phyloP scores from a whole-genome alignment of 2,888 invertebrate species.

The Pristionchus fissidentatus region DNA sequence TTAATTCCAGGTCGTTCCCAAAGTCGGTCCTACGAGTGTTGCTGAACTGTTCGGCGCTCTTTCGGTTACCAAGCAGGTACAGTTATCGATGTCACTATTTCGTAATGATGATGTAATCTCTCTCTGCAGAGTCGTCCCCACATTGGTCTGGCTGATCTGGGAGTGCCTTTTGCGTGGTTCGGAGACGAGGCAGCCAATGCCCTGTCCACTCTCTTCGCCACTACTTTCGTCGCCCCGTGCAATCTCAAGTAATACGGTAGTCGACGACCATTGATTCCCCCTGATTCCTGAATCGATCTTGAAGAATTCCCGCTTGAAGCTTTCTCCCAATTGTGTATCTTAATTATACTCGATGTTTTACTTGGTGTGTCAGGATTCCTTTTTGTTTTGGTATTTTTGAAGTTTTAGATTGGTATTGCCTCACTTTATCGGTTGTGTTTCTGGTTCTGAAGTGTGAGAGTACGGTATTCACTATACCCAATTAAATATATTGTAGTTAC shows the following conservation, averaged over 20 bases:
- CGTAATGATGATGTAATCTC: not conserved
- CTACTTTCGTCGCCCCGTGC: slow-evolving; percentile 45
- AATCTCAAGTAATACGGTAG: slow-evolving; percentile 40
- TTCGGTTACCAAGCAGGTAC: slow-evolving; percentile 13
- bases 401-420: slow-evolving; percentile 25
- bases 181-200: slow-evolving; percentile 34
- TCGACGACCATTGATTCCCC: not conserved
- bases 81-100: not conserved
- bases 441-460: not conserved
- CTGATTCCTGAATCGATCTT: not conserved
- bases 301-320: not conserved
- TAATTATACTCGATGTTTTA: too few relatives aligned
- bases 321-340: not conserved
- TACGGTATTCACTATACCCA: too few relatives aligned
- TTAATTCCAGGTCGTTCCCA: slow-evolving; percentile 17
- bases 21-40: slow-evolving; percentile 34
- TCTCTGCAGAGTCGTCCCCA: slow-evolving; percentile 20
- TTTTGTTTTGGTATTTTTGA: not conserved
- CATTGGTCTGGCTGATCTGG: slow-evolving; percentile 44
- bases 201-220: slow-evolving; percentile 46
- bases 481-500: too few relatives aligned
- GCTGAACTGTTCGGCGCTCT: slow-evolving; percentile 33
- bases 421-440: slow-evolving; percentile 17
- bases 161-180: slow-evolving; percentile 46
- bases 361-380: not conserved